phyloP scores from a whole-genome alignment of 2,113 vertebrate species.

The Panthera leo region DNA sequence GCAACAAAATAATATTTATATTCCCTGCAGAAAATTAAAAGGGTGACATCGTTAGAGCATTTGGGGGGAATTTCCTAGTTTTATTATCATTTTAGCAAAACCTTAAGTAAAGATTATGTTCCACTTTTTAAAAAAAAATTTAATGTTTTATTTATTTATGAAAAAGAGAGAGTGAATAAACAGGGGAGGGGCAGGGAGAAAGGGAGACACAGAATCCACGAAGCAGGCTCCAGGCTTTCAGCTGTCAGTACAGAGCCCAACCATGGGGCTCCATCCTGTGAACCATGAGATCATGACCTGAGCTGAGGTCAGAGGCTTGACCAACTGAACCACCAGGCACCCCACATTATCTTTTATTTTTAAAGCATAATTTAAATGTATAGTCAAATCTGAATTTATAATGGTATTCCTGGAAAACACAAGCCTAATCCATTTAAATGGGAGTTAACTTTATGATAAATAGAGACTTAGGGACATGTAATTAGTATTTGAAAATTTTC shows the following conservation, averaged over 20 bases:
- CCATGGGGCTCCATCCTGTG: too few species aligned
- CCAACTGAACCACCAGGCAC: too few species aligned
- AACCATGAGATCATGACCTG: too few species aligned
- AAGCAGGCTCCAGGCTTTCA: too few species aligned
- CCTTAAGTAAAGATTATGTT: not conserved
- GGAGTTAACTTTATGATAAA: slow-evolving; percentile 39
- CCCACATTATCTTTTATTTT: not conserved
- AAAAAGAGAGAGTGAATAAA: too few species aligned
- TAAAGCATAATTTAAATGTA: slow-evolving; percentile 1
- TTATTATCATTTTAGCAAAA: not conserved
- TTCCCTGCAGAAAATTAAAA: slow-evolving; percentile 34
- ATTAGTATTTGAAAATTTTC: slow-evolving; percentile 37
- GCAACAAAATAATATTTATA: not conserved
- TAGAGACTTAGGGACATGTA: not conserved
- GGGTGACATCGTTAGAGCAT: not conserved
- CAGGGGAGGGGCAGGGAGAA: too few species aligned
- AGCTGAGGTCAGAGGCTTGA: too few species aligned
- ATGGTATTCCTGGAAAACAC: not conserved
- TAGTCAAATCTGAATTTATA: not conserved
- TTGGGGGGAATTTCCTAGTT: not conserved
- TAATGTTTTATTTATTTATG: too few species aligned
- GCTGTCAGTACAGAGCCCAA: too few species aligned
- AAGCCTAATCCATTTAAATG: not conserved
- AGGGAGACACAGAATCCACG: too few species aligned
- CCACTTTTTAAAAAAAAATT: too few species aligned